Conservation (phyloP, 2,113 vertebrate species). For the Solenodon paradoxus region DNA sequence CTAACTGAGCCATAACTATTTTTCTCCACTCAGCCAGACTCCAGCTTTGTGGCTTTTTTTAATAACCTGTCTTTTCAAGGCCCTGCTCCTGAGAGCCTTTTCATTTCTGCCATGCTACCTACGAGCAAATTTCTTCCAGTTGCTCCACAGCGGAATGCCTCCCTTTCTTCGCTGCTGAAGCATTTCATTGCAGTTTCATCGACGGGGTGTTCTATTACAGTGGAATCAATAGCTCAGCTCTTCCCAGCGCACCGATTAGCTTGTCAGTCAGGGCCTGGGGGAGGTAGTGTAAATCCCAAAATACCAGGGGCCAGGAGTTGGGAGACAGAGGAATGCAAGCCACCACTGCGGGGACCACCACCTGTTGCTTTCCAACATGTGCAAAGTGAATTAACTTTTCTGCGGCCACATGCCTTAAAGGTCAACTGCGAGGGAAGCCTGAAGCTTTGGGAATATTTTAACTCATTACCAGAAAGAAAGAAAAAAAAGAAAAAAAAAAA, state of each 20-base stretch:
- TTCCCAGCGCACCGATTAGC: slow-evolving; percentile 96
- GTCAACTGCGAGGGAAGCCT: slow-evolving; percentile 81
- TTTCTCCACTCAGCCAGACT: slow-evolving; percentile 92
- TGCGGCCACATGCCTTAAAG: slow-evolving; percentile 92
- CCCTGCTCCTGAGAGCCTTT: slow-evolving; percentile 92
- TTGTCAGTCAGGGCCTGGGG: slow-evolving; percentile 98
- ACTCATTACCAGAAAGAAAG: slow-evolving; percentile 79
- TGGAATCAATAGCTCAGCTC: slow-evolving; percentile 95
- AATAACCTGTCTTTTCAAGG: slow-evolving; percentile 96
- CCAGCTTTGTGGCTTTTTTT: slow-evolving; percentile 95
- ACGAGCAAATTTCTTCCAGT: slow-evolving; percentile 95
- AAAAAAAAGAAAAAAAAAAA: too few species aligned
- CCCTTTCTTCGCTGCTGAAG: slow-evolving; percentile 95
- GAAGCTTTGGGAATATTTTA: slow-evolving; percentile 84
- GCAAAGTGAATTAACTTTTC: slow-evolving; percentile 95
- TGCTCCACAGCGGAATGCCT: slow-evolving; percentile 92
- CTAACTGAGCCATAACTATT: slow-evolving; percentile 92
- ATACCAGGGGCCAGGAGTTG: slow-evolving; percentile 94
- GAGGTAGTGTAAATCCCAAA: slow-evolving; percentile 93
- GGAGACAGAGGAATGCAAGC: slow-evolving; percentile 91
- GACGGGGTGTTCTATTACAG: slow-evolving; percentile 97
- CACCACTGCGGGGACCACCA: slow-evolving; percentile 88
- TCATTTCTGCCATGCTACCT: slow-evolving; percentile 88
- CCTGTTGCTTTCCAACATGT: slow-evolving; percentile 97
- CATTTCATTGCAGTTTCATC: slow-evolving; percentile 98